Evolutionary conservation across 2,113 vertebrate genomes (phyloP), one percentile per base, ranked within the genome.

Genomic region (Nematolebias whitei): DNA sequence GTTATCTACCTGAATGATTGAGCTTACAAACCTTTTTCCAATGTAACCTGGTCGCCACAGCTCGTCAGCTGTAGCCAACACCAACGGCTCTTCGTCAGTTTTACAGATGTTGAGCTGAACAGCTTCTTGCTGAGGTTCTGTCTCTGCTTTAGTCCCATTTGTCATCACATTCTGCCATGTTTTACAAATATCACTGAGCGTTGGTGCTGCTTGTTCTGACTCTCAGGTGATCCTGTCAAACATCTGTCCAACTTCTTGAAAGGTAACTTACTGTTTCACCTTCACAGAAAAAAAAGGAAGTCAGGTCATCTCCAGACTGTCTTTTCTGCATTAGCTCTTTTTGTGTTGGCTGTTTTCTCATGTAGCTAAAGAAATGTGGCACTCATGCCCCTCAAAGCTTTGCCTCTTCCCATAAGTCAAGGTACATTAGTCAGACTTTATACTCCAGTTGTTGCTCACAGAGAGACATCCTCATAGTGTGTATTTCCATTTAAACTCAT

Each of bases 251-350:
- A n/a, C n/a, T n/a, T n/a, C n/a, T n/a, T n/a, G n/a, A n/a, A n/a
- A n/a, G n/a, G n/a, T n/a, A n/a, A n/a, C n/a, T n/a, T n/a, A n/a
- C n/a, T n/a, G n/a, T n/a, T n/a, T n/a, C n/a, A n/a, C n/a, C n/a
- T n/a, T 57, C 32, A 68, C 19, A 2, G 41, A 79, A 38, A 44
- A 55, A 38, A 61, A 65, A 79, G 59, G 65, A 79, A 71, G 62
- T 35, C 32, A 35, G 9, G 5, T 29, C 26, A 4, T 29, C 26
- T 29, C 7, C 26, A 29, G 7, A 4, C 3, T 29, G 26, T 29
- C n/a, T n/a, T n/a, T n/a, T n/a, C n/a, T n/a, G n/a, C n/a, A n/a
- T 85, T 87, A 76, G 72, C 74, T 81, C 59, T 0, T 70, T 84
- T 71, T 62, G 71, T 73, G 49, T 80, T 81, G 81, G 5, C 32